Evolutionary conservation across 2,113 vertebrate species (phyloP).

Genomic region (Phyllostomus hastatus): DNA sequence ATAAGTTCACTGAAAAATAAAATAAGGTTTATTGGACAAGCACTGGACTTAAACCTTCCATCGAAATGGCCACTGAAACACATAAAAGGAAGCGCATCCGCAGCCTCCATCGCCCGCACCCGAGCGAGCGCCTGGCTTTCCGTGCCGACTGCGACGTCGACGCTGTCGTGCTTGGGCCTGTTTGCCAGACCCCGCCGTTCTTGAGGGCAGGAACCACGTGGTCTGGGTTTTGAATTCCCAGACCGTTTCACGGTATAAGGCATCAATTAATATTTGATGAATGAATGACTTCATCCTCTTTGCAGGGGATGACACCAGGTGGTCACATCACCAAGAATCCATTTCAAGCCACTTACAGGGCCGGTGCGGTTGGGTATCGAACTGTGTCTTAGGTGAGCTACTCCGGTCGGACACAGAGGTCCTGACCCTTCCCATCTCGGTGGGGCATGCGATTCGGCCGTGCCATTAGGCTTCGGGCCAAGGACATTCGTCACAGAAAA

Average conservation of each 20-base stretch:
- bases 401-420: neutral
- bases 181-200: neutral
- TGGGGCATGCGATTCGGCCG: accelerated
- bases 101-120: accelerated
- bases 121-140: neutral
- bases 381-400: neutral
- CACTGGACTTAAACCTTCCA: neutral
- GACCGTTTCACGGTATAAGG: neutral
- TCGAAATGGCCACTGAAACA: neutral
- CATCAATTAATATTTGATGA: conserved; percentile 35
- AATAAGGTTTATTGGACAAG: neutral
- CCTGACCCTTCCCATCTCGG: neutral
- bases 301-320: neutral
- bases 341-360: conserved; percentile 15
- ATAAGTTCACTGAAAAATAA: neutral
- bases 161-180: accelerated
- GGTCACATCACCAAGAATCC: neutral
- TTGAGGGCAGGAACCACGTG: neutral
- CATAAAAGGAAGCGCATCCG: neutral
- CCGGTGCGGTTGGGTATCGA: neutral
- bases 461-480: neutral
- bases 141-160: accelerated
- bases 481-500: neutral
- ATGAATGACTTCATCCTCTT: conserved; percentile 27
- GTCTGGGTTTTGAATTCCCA: neutral